Conservation (phyloP, 2,888 invertebrate genomes). For the Charanyca ferruginea region DNA sequence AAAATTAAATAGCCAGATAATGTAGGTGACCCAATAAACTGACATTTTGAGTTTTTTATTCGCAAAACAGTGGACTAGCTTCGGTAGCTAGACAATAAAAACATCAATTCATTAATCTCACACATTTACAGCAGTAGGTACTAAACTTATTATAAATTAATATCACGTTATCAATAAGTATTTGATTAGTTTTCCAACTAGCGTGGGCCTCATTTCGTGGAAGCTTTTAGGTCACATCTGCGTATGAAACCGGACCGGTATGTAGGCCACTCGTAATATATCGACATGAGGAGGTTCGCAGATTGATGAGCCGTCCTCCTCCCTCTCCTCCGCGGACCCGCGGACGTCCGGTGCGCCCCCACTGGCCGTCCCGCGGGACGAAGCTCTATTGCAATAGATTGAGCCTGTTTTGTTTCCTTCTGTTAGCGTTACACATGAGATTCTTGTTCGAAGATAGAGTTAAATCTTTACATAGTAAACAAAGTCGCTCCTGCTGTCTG, state of each 20-base stretch:
- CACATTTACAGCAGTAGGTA: background rate
- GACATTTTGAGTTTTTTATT: background rate
- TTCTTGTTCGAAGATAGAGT: conserved; percentile 43
- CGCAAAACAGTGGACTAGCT: background rate
- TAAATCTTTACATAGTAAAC: too few relatives aligned
- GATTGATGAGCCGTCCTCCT: conserved; percentile 82
- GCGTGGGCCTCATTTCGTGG: conserved; percentile 60
- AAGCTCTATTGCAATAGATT: conserved; percentile 73
- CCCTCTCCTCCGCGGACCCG: conserved; percentile 52
- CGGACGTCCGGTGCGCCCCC: conserved; percentile 65
- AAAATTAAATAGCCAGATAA: background rate
- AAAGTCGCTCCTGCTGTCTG: too few relatives aligned
- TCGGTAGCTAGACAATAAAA: background rate
- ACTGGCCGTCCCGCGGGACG: conserved; percentile 67
- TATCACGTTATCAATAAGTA: conserved; percentile 13
- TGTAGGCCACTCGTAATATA: conserved; percentile 84
- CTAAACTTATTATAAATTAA: conserved; percentile 8
- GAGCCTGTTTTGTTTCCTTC: conserved; percentile 78
- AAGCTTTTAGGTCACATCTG: conserved; percentile 82
- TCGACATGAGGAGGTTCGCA: conserved; percentile 82
- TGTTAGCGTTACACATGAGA: conserved; percentile 58
- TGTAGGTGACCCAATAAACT: background rate
- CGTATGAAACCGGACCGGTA: conserved; percentile 76
- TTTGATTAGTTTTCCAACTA: conserved; percentile 58
- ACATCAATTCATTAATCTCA: conserved; percentile 1